Conservation (phyloP, 2,888 invertebrate species). For the Aethes cnicana region DNA sequence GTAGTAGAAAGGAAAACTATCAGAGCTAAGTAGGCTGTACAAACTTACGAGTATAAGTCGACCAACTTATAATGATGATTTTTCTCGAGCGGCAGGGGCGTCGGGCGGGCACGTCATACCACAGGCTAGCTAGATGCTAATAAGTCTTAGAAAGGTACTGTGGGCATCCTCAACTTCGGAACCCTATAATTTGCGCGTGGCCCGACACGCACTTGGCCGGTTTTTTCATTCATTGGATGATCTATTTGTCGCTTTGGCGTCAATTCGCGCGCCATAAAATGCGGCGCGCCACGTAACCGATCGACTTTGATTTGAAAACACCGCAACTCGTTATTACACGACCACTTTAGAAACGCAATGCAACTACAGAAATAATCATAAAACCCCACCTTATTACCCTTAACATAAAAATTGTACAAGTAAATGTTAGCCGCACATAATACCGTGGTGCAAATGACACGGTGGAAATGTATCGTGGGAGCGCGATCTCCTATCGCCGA, state of each 20-base stretch:
- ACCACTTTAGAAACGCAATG: conserved; percentile 22
- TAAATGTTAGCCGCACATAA: not conserved
- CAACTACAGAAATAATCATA: not conserved
- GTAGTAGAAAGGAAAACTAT: no score
- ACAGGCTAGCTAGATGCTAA: no score
- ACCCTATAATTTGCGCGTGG: no score
- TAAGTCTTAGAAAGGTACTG: no score
- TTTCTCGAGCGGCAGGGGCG: no score
- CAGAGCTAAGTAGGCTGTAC: no score
- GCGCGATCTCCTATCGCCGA: conserved; percentile 39
- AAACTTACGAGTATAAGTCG: no score
- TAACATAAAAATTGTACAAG: not conserved
- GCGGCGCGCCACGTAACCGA: conserved; percentile 56
- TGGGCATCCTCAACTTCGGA: no score
- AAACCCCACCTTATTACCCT: not conserved
- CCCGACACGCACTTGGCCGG: no score
- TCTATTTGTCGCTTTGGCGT: conserved; percentile 58
- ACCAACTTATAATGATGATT: no score
- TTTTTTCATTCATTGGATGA: conserved; percentile 29
- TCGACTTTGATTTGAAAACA: conserved; percentile 71
- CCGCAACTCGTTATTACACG: conserved; percentile 53
- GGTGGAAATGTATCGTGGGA: conserved; percentile 42
- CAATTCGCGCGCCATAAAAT: conserved; percentile 66
- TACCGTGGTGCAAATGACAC: conserved; percentile 26
- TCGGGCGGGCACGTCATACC: no score